Conservation (phyloP, 2,888 invertebrate species). For the Thera britannica region DNA sequence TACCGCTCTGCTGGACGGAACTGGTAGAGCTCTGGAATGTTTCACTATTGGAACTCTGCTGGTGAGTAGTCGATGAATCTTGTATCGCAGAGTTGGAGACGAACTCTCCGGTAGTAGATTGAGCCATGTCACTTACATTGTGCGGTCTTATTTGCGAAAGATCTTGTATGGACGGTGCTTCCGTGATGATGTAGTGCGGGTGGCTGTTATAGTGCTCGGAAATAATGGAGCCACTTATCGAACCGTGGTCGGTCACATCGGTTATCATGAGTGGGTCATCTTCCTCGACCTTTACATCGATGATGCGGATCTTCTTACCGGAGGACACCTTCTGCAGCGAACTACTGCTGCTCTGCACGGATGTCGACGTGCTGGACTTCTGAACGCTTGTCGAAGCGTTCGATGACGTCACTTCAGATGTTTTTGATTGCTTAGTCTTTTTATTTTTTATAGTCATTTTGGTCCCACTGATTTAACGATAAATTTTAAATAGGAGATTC, state of each 20-base stretch:
- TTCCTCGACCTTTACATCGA: constrained; percentile 82
- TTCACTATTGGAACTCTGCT: constrained; percentile 75
- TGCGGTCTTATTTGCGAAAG: constrained; percentile 72
- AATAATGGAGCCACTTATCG: constrained; percentile 77
- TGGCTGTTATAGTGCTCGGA: constrained; percentile 82
- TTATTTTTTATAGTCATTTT: constrained; percentile 85
- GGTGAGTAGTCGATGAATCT: constrained; percentile 71
- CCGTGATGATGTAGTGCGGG: constrained; percentile 82
- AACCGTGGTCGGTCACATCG: constrained; percentile 78
- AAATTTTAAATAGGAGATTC: constrained; percentile 67
- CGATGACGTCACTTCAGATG: constrained; percentile 71
- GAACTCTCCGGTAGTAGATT: constrained; percentile 74
- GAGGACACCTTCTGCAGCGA: constrained; percentile 75
- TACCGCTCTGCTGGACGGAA: constrained; percentile 71
- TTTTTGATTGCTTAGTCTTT: constrained; percentile 81
- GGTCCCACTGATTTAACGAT: constrained; percentile 61
- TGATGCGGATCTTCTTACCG: constrained; percentile 81
- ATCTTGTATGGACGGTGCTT: constrained; percentile 79
- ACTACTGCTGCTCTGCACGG: constrained; percentile 74
- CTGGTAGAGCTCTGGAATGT: constrained; percentile 75
- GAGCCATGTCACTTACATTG: constrained; percentile 76
- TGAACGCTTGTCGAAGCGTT: constrained; percentile 79
- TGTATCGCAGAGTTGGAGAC: constrained; percentile 70
- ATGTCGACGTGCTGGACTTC: constrained; percentile 72
- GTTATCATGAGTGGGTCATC: constrained; percentile 83